Conservation (phyloP, 2,797 vertebrate genomes). For the Dendrocincla tyrannina region DNA sequence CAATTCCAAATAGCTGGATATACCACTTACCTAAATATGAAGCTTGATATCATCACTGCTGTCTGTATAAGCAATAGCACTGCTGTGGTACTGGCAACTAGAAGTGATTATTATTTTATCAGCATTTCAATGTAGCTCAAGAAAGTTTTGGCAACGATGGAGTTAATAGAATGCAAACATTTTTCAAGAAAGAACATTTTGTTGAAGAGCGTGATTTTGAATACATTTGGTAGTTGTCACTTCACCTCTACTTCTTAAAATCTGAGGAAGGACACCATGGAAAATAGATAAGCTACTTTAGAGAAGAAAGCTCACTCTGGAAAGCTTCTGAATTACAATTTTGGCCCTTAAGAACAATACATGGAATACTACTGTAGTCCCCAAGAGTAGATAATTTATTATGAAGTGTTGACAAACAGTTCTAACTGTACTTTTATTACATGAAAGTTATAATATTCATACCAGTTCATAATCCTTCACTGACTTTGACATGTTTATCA, state of each 20-base stretch:
- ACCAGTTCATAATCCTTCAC: constrained; percentile 2
- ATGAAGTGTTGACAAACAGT: background rate
- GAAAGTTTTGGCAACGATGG: background rate
- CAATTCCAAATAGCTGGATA: background rate
- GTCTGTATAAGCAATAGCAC: background rate
- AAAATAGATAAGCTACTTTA: background rate
- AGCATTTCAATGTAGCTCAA: background rate
- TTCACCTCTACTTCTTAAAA: background rate
- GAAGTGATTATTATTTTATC: background rate
- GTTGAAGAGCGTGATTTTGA: background rate
- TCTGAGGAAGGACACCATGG: background rate
- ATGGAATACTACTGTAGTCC: background rate
- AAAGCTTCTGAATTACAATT: background rate
- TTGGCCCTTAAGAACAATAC: background rate
- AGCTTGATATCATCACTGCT: background rate
- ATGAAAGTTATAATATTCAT: background rate
- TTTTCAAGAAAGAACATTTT: background rate
- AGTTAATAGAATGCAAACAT: background rate
- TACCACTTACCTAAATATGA: rapidly evolving
- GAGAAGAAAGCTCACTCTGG: background rate
- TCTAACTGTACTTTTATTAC: background rate
- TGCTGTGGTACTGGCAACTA: background rate
- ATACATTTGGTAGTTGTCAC: background rate
- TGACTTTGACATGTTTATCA: constrained; percentile 13
- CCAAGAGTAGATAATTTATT: background rate